phyloP scores from a whole-genome alignment of 2,113 vertebrate genomes.

The Microcebus ravelobensis region DNA sequence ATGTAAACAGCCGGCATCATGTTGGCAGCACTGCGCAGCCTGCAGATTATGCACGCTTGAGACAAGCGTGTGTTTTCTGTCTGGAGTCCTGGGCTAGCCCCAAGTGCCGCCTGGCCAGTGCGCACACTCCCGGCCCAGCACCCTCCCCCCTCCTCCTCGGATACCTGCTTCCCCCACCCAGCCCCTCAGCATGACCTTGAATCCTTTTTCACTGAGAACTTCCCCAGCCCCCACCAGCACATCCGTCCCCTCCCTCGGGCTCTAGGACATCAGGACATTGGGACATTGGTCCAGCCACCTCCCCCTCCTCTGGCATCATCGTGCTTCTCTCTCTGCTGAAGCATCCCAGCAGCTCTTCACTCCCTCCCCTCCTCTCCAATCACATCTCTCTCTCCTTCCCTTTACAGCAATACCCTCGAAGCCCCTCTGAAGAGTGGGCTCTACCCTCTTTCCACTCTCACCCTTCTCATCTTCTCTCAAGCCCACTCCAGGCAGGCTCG shows the following conservation, averaged over 20 bases:
- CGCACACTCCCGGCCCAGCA: not conserved
- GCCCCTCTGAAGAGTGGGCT: not conserved
- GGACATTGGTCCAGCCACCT: not conserved
- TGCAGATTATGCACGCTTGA: not conserved
- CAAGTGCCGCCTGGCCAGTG: not conserved
- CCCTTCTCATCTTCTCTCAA: not conserved
- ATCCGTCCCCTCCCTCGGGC: not conserved
- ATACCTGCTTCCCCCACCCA: not conserved
- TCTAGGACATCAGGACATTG: not conserved
- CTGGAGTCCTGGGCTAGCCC: not conserved
- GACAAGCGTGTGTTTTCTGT: not conserved
- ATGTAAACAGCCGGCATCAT: not conserved
- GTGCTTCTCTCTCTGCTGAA: not conserved
- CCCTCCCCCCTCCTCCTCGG: not conserved
- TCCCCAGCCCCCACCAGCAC: not conserved
- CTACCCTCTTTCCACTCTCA: not conserved
- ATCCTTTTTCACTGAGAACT: not conserved
- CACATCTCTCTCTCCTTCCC: not conserved
- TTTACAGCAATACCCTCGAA: not conserved
- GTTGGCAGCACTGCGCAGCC: not conserved
- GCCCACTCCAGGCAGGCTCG: not conserved
- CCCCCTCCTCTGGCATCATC: rapidly evolving
- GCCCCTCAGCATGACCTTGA: not conserved
- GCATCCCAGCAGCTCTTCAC: not conserved
- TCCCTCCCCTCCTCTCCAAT: not conserved